A percentile compares a stretch with the other conserved stretches of the same genome.
These are phyloP conservation scores for Tenrec ecaudatus DNA, from an alignment of 2,113 vertebrate species.

Conservation along the genomic window DNA sequence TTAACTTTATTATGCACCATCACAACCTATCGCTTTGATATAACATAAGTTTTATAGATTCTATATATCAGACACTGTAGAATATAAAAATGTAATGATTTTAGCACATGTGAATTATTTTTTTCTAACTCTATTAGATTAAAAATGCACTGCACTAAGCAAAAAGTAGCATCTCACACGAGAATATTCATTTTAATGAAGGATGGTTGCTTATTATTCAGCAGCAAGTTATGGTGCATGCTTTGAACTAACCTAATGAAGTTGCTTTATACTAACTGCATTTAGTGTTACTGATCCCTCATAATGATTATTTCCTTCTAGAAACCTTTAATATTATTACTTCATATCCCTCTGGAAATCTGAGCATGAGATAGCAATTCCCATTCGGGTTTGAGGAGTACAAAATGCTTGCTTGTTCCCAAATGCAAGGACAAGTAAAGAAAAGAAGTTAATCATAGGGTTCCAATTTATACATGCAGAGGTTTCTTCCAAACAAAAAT, in stretches of 20 bases:
- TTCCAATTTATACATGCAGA: no score
- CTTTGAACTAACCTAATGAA: conserved; percentile 55
- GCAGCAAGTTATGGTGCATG: neutral
- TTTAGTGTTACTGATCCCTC: conserved; percentile 43
- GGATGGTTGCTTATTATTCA: conserved; percentile 49
- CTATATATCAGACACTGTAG: conserved; percentile 67
- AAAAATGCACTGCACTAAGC: conserved; percentile 66
- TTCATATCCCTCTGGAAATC: conserved; percentile 28
- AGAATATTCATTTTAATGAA: conserved; percentile 45
- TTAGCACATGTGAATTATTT: conserved; percentile 69
- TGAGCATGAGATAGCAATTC: neutral
- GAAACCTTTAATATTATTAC: conserved; percentile 49
- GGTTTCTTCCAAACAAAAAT: no score
- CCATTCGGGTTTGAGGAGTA: conserved; percentile 39
- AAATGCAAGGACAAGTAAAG: neutral
- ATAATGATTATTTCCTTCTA: conserved; percentile 49
- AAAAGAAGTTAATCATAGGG: no score
- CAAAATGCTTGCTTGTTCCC: neutral
- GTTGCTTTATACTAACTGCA: conserved; percentile 49
- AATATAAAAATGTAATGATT: conserved; percentile 72
- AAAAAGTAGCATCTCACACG: conserved; percentile 21
- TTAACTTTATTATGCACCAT: conserved; percentile 77
- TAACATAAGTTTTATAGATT: conserved; percentile 79
- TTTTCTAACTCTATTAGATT: conserved; percentile 72
- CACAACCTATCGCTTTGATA: conserved; percentile 80